These are phyloP conservation scores for Tetramorium bicarinatum DNA, from an alignment of 2,888 invertebrate genomes.

Conservation along the genomic window DNA sequence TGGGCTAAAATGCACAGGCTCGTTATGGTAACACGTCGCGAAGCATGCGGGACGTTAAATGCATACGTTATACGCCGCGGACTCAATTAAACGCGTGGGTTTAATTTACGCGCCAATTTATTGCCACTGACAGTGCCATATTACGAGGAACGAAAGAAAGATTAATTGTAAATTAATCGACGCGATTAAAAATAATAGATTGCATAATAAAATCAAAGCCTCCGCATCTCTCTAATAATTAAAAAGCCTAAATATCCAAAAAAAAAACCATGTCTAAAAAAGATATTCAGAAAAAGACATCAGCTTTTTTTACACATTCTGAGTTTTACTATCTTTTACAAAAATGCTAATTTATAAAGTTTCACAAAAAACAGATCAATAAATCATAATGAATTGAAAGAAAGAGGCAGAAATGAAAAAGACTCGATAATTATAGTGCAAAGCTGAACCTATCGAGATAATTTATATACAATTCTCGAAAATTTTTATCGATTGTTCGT, in stretches of 20 bases:
- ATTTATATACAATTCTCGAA: background rate
- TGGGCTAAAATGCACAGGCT: constrained; percentile 26
- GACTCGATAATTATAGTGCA: background rate
- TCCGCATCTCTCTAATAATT: background rate
- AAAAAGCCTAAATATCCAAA: background rate
- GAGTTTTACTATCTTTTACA: background rate
- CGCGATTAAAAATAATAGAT: constrained; percentile 7
- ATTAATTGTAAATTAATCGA: constrained; percentile 30
- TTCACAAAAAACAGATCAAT: background rate
- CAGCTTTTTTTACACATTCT: background rate
- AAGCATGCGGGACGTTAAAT: constrained; percentile 35
- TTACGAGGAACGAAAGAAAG: background rate
- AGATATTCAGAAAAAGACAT: background rate
- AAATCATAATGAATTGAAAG: background rate
- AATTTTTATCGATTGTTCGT: background rate
- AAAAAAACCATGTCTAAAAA: background rate
- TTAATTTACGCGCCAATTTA: constrained; percentile 26
- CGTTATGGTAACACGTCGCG: constrained; percentile 35
- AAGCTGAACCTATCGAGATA: background rate
- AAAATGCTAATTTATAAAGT: background rate
- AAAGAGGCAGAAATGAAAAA: background rate
- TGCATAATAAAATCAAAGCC: background rate
- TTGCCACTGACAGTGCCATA: constrained; percentile 15
- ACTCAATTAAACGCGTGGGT: constrained; percentile 27
- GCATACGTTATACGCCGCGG: background rate